Evolutionary conservation across 30 jellyfish, hydroid and myxozoan species (phyloP), one percentile per base, ranked within the genome.

Genomic region (Pseudorhiza aurosa): DNA sequence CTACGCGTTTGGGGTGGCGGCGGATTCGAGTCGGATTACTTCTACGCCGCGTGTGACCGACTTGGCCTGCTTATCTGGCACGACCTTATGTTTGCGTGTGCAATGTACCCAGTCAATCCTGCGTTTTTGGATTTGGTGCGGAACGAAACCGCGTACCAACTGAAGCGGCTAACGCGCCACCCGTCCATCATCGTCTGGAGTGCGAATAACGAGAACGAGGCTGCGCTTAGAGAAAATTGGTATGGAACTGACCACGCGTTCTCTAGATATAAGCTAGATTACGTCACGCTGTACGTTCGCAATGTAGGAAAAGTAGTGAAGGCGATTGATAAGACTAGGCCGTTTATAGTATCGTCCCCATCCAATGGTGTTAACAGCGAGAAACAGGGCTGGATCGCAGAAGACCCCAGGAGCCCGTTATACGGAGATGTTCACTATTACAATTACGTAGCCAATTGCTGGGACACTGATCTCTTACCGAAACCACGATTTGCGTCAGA

Each of bases 1-100:
- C 83, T 91, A 21, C 92, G 98, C 6, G 98, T 91, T n/a, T 91
- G 98, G 98, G 98, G 98, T 58, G 98, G 98, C 1, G 98, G 98
- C 8, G 86, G 91, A 15, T 91, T 63, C 60, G 98, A 91, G 51
- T 45, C 82, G 0, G 98, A 91, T 36, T 40, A 59, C 32, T 91
- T 91, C 56, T 91, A 91, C 62, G 68, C 77, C n/a, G 15, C 65
- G 9, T 89, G 96, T 15, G 98, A 91, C 55, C 42, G 30, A 70
- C 47, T 65, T 10, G 89, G 97, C 15, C 40, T 91, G 10, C 12
- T 91, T 71, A 65, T 91, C 15, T 91, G 98, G 98, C 98, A 91
- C 17, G 98, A 91, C 65, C 78, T 91, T 30, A 85, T 91, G 98
- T 91, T 91, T 76, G 98, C 98, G 14, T 93, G 94, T 29, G 96